Evolutionary conservation across 2,113 vertebrate genomes (phyloP).

Genomic region (Psephotus haematonotus): DNA sequence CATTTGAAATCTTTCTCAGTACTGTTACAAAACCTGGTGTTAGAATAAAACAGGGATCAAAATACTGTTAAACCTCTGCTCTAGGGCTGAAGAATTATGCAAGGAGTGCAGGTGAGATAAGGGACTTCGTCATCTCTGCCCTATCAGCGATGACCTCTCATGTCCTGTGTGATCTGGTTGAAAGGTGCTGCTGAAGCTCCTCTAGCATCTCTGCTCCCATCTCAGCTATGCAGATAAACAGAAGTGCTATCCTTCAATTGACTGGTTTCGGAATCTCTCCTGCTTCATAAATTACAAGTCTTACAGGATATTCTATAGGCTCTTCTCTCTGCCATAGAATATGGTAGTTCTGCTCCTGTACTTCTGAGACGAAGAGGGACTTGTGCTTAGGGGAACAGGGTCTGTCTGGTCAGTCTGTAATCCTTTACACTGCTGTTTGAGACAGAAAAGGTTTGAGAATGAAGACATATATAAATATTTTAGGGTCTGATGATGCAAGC

Average conservation of each 20-base stretch:
- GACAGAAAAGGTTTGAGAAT: neutral
- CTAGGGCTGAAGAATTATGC: neutral
- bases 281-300: neutral
- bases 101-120: neutral
- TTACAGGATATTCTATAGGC: neutral
- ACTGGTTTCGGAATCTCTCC: neutral
- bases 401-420: neutral
- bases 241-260: neutral
- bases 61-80: neutral
- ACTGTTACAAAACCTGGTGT: neutral
- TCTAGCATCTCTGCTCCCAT: neutral
- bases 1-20: neutral
- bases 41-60: neutral
- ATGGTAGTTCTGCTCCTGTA: neutral
- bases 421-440: neutral
- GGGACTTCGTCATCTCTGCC: neutral
- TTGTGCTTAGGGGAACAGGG: neutral
- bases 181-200: neutral
- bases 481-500: neutral
- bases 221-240: neutral
- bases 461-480: neutral
- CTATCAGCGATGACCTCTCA: neutral
- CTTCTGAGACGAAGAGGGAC: neutral
- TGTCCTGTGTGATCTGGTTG: neutral
- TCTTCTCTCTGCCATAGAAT: neutral